Base-by-base conservation (phyloP, 2,888 invertebrate genomes). In the Cremastinae sp. region DNA sequence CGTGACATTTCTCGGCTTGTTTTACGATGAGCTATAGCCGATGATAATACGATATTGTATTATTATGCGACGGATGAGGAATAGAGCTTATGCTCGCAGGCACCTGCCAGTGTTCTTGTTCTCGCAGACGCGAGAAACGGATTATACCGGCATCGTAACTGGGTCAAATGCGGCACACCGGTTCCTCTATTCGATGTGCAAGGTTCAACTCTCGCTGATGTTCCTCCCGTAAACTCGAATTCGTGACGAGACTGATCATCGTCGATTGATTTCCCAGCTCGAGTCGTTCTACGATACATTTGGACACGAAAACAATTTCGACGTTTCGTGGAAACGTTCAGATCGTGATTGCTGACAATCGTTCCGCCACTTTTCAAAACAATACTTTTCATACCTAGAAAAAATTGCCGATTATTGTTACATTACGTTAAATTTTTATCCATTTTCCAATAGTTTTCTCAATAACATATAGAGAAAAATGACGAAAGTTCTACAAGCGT, bases 161-260 rank as follows among this genome's bases (percentile, higher is more conserved):
- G 77, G 77, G 77, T 77, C 77, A 74, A 70, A 73, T 74, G 69
- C 77, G 39, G 74, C 74, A 70, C 62, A 74, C 74, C 28, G 45
- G 66, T 74, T 70, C 77, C 77, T n/a, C n/a, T 76, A 74, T 77
- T 70, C 70, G 70, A 70, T 55, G 70, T 65, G 74, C 77, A 77
- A 77, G 77, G 77, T 77, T 77, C 74, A 59, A 70, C 61, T 59
- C 47, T 49, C 56, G 59, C 59, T 51, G 59, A 62, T 69, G 53
- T 61, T 28, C 62, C 28, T 28, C 28, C 51, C 12, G 45, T 59
- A 35, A 65, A 49, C 73, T 77, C 77, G 61, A 74, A 65, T 74
- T 74, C 77, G 77, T 77, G 77, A 77, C 77, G 74, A 77, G 73
- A 64, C 64, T 22, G 18, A 70, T 70, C 70, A 70, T 77, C 76